Base-by-base conservation (phyloP, 2,113 vertebrate genomes). In the Mirza zaza region DNA sequence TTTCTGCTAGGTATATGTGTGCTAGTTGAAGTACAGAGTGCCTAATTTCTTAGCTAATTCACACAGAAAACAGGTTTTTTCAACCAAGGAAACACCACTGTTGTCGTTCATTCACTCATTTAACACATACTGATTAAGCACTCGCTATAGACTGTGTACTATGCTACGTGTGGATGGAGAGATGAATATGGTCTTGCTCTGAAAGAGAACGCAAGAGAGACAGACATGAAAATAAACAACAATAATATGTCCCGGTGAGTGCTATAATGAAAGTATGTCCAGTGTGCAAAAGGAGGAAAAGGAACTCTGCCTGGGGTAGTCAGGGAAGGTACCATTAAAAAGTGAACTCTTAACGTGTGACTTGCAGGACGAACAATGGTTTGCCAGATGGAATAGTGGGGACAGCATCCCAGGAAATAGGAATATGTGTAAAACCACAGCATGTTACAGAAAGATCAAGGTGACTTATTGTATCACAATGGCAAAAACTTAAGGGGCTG, bases 401-500 rank as follows among this genome's bases (percentile, higher is more conserved):
- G 52, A 50, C 20, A 27, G 59, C 8, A 29, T 36, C 34, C 32
- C 21, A 25, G 34, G 20, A 71, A 85, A 34, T 1, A 5, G 52
- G 77, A 70, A 77, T 0, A 5, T 2, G 14, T 25, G 29, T 8
- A 65, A 45, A 75, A 61, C 48, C 59, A 61, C 0, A 3, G 45
- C 23, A 15, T 42, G 67, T 6, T 50, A 29, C 11, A 90, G 45
- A 32, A 71, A 82, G 59, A 79, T 3, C 80, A 29, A 21, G 25
- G 18, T 7, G 13, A 27, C 42, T 29, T 13, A 8, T 9, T n/a
- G 32, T 7, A 20, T 21, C 15, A 8, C 17, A n/a, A 39, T 0
- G 27, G 61, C 59, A 52, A 36, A 86, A 73, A 25, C 36, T 57
- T 39, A 25, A 23, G 65, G 45, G 42, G 45, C 18, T 36, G 71